Percentiles rank a stretch among this genome's conserved stretches.
Conservation (phyloP, 2,797 vertebrate species). For the Gadopsis bispinosus region DNA sequence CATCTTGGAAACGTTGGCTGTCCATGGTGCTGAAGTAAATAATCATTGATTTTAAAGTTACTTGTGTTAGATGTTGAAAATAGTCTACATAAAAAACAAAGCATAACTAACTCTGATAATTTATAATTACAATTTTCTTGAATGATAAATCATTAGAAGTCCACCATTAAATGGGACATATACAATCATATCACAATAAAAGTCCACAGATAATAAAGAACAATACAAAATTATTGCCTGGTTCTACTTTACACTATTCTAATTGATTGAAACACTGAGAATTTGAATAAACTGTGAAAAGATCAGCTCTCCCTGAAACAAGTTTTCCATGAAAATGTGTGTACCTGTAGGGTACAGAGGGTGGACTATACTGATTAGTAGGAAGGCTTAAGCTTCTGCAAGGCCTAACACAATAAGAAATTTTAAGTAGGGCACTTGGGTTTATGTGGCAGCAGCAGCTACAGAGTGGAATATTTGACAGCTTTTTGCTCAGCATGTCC, state of each 20-base stretch:
- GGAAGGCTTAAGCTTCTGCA: neutral
- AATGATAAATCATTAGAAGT: neutral
- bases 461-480: conserved; percentile 25
- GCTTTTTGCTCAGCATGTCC: conserved; percentile 27
- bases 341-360: neutral
- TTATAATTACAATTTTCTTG: neutral
- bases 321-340: neutral
- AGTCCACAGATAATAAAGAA: neutral
- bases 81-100: neutral
- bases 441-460: conserved; percentile 24
- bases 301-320: neutral
- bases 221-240: no score
- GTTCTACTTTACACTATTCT: no score
- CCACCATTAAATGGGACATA: neutral
- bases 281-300: neutral
- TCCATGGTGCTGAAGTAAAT: conserved; percentile 12
- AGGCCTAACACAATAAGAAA: neutral
- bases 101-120: neutral
- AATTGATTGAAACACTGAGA: neutral
- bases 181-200: neutral
- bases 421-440: conserved; percentile 1
- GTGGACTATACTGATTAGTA: neutral
- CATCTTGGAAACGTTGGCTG: neutral
- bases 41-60: neutral
- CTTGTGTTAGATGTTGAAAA: neutral